Conservation (phyloP, 2,113 vertebrate genomes). For the Anser cygnoides region DNA sequence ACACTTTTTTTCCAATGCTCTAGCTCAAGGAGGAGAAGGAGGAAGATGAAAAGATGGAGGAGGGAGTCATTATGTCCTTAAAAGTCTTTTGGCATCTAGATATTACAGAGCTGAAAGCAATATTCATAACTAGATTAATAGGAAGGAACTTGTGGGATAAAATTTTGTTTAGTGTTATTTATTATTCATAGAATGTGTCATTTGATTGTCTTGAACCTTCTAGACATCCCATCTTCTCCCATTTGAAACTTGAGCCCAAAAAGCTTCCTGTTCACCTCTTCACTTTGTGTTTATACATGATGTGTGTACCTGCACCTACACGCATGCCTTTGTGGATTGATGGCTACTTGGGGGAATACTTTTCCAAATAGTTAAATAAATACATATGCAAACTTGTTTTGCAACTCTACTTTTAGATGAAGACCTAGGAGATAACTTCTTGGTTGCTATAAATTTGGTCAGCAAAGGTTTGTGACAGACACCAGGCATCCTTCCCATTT, state of each 20-base stretch:
- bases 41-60: neutral
- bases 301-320: neutral
- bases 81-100: neutral
- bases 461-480: neutral
- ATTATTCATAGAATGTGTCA: neutral
- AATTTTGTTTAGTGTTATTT: neutral
- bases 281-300: neutral
- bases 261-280: neutral
- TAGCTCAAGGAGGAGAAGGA: neutral
- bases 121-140: neutral
- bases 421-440: neutral
- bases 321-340: neutral
- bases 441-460: neutral
- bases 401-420: neutral
- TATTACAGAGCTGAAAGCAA: neutral
- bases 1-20: neutral
- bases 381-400: neutral
- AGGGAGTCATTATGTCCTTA: neutral
- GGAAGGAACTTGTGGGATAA: neutral
- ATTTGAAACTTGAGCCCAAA: neutral
- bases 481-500: fast-evolving
- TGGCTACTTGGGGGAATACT: neutral
- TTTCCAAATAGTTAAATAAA: neutral
- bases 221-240: neutral
- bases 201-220: neutral